Evolutionary conservation across 2,888 invertebrate genomes (phyloP).

Genomic region (Zele albiditarsus): DNA sequence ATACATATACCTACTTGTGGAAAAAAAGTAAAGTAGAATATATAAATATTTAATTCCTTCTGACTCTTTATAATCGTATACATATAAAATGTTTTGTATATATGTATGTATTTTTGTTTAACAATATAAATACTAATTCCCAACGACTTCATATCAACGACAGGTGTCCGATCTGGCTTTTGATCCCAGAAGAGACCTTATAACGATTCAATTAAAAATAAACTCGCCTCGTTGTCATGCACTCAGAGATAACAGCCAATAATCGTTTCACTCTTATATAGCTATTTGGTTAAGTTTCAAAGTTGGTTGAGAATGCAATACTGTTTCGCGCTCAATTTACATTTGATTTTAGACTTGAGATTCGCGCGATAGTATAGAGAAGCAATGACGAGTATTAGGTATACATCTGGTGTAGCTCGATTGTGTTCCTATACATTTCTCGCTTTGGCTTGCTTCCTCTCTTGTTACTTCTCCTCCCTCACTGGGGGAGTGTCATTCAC

Average conservation of each 20-base stretch:
- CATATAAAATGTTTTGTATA: neutral
- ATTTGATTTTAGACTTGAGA: slow-evolving; percentile 17
- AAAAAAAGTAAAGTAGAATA: slow-evolving; percentile 28
- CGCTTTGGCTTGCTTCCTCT: neutral
- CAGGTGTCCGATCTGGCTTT: slow-evolving; percentile 33
- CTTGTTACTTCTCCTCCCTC: neutral
- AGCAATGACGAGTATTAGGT: neutral
- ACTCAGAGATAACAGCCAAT: slow-evolving; percentile 9
- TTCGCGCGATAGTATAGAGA: neutral
- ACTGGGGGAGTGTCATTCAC: neutral
- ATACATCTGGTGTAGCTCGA: neutral
- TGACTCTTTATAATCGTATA: neutral
- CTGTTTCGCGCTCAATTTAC: slow-evolving; percentile 1
- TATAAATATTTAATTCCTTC: slow-evolving; percentile 18
- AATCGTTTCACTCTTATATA: neutral
- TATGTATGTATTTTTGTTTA: neutral
- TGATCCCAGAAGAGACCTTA: slow-evolving; percentile 8
- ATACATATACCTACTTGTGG: slow-evolving; percentile 2
- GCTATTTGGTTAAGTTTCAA: slow-evolving; percentile 2
- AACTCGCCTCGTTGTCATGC: neutral
- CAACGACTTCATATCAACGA: slow-evolving; percentile 20
- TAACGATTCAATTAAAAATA: slow-evolving; percentile 34
- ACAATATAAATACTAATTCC: slow-evolving; percentile 6
- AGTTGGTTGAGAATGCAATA: slow-evolving; percentile 8
- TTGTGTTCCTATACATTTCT: neutral